These are phyloP conservation scores for Urocynchramus pylzowi DNA, from an alignment of 2,113 vertebrate genomes.

Conservation along the genomic window DNA sequence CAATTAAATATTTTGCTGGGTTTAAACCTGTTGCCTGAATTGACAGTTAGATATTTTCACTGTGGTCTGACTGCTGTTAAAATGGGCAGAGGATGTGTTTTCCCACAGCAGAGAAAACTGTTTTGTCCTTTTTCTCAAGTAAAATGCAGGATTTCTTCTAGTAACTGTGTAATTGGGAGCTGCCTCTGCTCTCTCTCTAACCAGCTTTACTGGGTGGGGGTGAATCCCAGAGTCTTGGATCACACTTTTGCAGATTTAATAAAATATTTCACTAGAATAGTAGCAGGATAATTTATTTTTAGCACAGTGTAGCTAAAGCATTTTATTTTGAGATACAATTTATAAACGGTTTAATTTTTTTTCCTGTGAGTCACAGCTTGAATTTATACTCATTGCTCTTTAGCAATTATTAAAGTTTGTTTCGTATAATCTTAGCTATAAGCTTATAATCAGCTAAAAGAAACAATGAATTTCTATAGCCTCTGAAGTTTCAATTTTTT, in stretches of 20 bases:
- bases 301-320: not conserved
- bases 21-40: not conserved
- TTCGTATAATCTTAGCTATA: not conserved
- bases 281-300: not conserved
- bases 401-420: constrained; percentile 3
- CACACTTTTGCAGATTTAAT: not conserved
- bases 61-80: not conserved
- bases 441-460: not conserved
- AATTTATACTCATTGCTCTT: not conserved
- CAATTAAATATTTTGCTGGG: not conserved
- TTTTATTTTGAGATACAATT: constrained; percentile 16
- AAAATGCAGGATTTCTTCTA: not conserved
- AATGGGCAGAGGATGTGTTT: not conserved
- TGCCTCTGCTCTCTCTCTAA: not conserved
- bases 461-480: not conserved
- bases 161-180: not conserved
- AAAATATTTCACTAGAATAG: not conserved
- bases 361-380: not conserved
- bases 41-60: not conserved
- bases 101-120: not conserved
- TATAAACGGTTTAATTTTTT: not conserved
- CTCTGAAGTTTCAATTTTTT: not conserved
- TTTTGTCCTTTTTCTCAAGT: not conserved
- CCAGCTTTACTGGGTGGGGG: not conserved
- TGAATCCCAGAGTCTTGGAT: not conserved